Evolutionary conservation across 1,140 invertebrate genomes (phyloP), one percentile per base, ranked within the genome.

Genomic region (Eumeta japonica): DNA sequence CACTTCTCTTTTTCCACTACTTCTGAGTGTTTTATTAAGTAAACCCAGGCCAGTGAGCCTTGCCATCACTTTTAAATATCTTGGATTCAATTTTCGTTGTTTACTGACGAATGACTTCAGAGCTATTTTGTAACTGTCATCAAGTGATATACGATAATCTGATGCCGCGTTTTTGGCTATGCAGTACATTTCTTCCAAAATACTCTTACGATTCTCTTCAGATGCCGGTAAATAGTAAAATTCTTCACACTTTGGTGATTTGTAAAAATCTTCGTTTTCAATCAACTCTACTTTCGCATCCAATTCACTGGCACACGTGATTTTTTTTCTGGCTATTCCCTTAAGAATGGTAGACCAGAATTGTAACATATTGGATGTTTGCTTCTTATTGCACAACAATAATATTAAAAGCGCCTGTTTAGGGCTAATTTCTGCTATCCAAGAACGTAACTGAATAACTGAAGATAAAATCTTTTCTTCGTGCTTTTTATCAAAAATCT

Each of bases 131-230:
- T 63, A 66, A 4, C 54, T 48, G 9, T 62, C 55, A 27, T 73
- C 61, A 32, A 73, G 70, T 13, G 54, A 53, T 38, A 39, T 60
- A 45, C 70, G 55, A 31, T 68, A 66, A 43, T 73, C 68, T 0
- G 68, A 67, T 3, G 67, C 66, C 66, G 67, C 68, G 33, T 61
- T 68, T 46, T 72, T 72, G 15, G 67, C 64, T 35, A 72, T 72
- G 62, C 64, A 72, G 42, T 40, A 55, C 20, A 72, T 41, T 37
- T 72, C 67, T 37, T 72, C 67, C 16, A 67, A 51, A 20, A 72
- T 51, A 45, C 29, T 54, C 28, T 62, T 48, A 11, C 60, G 54
- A 40, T 60, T 61, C 41, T 55, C 45, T 9, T 34, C n/a, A 16
- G 55, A 50, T 28, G 46, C 52, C 3, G 56, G 46, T 37, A 64